Conservation (phyloP, 2,888 invertebrate genomes). For the Sycophila texana region DNA sequence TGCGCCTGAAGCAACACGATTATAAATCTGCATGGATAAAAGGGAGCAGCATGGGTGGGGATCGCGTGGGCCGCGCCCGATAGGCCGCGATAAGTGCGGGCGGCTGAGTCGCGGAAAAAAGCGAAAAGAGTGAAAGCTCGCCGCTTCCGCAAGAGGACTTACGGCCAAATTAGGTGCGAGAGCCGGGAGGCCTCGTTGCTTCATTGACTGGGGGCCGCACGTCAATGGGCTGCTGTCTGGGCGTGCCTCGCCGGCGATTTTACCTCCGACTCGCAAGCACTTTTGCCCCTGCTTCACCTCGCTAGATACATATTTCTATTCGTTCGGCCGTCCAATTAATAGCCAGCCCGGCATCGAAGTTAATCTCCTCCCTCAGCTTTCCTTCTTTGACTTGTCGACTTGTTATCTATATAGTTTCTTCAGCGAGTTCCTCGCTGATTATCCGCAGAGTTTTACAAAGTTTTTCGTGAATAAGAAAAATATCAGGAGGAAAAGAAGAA, state of each 20-base stretch:
- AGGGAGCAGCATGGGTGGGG: background rate
- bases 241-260: constrained; percentile 9
- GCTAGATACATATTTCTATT: too few species aligned
- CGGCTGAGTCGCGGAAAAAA: too few species aligned
- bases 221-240: constrained; percentile 36
- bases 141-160: constrained; percentile 16
- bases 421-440: background rate
- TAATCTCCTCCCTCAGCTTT: background rate
- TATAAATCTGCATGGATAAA: too few species aligned
- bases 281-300: background rate
- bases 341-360: background rate
- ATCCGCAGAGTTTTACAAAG: constrained; percentile 15
- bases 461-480: constrained; percentile 2
- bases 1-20: too few species aligned
- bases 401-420: constrained; percentile 19
- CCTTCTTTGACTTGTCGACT: constrained; percentile 14
- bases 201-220: constrained; percentile 43
- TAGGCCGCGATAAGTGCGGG: background rate
- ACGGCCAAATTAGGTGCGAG: constrained; percentile 49
- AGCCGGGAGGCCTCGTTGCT: constrained; percentile 11
- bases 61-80: background rate
- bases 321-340: constrained; percentile 36
- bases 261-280: background rate
- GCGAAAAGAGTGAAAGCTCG: constrained; percentile 36
- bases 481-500: background rate